Percentiles rank a stretch among this genome's conserved stretches.
These are phyloP conservation scores for Pogonocichla stellata DNA, from an alignment of 2,113 vertebrate genomes.

Conservation along the genomic window DNA sequence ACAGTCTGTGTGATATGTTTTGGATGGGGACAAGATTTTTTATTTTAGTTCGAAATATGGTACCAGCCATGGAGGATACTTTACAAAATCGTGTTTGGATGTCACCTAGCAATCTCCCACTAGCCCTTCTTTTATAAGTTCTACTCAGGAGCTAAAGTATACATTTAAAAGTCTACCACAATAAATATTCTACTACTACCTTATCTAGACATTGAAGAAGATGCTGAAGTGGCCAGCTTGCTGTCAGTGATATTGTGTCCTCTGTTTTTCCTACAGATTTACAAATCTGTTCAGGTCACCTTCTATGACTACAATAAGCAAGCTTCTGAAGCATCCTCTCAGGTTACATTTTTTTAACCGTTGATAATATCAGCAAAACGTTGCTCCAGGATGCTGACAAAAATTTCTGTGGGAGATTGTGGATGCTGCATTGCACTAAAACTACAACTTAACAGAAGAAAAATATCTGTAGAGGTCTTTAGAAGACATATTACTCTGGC, in stretches of 20 bases:
- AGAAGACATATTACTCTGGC: neutral
- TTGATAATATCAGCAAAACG: neutral
- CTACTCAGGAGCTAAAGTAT: neutral
- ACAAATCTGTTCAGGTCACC: neutral
- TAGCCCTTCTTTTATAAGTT: neutral
- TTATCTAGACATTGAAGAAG: neutral
- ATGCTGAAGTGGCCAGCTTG: neutral
- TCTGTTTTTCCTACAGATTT: neutral
- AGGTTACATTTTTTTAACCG: neutral
- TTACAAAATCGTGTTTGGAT: neutral
- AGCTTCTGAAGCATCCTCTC: neutral
- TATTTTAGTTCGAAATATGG: neutral
- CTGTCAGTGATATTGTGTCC: neutral
- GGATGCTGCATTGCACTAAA: neutral
- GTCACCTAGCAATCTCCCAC: accelerated
- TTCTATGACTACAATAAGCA: neutral
- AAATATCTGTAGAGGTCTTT: neutral
- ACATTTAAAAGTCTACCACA: neutral
- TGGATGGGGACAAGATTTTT: neutral
- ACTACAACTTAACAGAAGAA: neutral
- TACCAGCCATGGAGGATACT: neutral
- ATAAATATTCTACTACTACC: neutral
- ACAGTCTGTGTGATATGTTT: neutral
- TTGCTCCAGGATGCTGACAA: neutral
- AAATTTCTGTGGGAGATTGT: neutral